Evolutionary conservation across 2,888 invertebrate species (phyloP), one percentile per base, ranked within the genome.

Genomic region (Chrysodeixis includens): DNA sequence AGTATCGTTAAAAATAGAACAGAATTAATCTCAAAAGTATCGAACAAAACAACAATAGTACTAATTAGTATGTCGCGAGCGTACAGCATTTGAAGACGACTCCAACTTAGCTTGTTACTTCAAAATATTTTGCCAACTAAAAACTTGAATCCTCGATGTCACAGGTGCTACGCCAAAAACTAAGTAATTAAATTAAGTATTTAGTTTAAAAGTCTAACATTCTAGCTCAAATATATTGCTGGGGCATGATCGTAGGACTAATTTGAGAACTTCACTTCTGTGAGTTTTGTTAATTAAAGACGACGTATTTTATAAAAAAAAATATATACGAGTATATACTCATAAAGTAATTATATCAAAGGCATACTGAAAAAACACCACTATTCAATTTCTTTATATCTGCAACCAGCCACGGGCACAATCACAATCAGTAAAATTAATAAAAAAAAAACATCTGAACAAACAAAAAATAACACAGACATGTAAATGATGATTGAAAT

Each of bases 61-160:
- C 51, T 59, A 61, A 77, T 72, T 72, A 77, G 46, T 73, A 73
- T 66, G 66, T 76, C 18, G 22, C 59, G 8, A 18, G 51, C 35
- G 58, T 56, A 58, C 16, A 4, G 32, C 55, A 56, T 66, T 49
- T 54, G 67, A 14, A 73, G 60, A 58, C 58, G 40, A 57, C 35
- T 4, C 22, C 14, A 66, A 74, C 58, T 78, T 74, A 52, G 58
- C 63, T 59, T 62, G 61, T 69, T 64, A 74, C 54, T 55, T 51
- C 52, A 75, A 78, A 75, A 75, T 62, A 79, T 79, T 70, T 56
- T 9, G 46, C 14, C 1, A 70, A 65, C 60, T 61, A 62, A 62
- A 71, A 78, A 74, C 64, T 74, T 69, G 51, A 60, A 44, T 62
- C 35, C 22, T 49, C 66, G 40, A 40, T 16, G 40, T 16, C 58